These are phyloP conservation scores for Pygathrix nemaeus DNA, from an alignment of 2,113 vertebrate genomes.

Conservation along the genomic window DNA sequence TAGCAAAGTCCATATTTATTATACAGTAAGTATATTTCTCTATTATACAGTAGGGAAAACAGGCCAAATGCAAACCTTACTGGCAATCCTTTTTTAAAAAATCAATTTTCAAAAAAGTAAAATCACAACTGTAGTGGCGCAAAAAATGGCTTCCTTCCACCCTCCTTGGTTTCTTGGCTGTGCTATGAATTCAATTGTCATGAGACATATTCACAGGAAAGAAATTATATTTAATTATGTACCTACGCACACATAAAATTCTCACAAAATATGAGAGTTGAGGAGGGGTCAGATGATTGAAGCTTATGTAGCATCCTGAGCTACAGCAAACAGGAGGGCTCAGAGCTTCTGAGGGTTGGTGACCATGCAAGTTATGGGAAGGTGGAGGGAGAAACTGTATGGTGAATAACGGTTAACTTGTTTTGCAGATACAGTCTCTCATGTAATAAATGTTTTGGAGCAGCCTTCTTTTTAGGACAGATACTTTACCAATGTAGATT, in stretches of 20 bases:
- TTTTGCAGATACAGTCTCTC: background rate
- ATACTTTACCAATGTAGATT: background rate
- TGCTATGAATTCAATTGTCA: background rate
- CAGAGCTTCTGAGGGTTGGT: background rate
- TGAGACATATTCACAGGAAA: background rate
- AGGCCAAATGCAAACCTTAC: background rate
- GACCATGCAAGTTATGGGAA: background rate
- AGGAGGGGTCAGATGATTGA: background rate
- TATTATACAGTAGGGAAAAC: background rate
- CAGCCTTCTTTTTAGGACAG: background rate
- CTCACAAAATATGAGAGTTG: background rate
- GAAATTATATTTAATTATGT: background rate
- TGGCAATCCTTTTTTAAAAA: background rate
- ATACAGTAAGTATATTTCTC: background rate
- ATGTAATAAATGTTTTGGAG: background rate
- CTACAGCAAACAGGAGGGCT: background rate
- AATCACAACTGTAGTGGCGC: background rate
- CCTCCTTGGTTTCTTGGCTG: background rate
- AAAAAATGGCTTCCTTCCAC: background rate
- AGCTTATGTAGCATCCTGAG: background rate
- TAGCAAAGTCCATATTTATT: background rate
- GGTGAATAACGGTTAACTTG: background rate
- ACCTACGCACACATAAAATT: background rate
- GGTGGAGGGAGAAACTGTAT: background rate
- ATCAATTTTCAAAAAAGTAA: background rate